These are phyloP conservation scores for Crotalus tigris DNA, from an alignment of 2,113 vertebrate genomes.

Conservation along the genomic window DNA sequence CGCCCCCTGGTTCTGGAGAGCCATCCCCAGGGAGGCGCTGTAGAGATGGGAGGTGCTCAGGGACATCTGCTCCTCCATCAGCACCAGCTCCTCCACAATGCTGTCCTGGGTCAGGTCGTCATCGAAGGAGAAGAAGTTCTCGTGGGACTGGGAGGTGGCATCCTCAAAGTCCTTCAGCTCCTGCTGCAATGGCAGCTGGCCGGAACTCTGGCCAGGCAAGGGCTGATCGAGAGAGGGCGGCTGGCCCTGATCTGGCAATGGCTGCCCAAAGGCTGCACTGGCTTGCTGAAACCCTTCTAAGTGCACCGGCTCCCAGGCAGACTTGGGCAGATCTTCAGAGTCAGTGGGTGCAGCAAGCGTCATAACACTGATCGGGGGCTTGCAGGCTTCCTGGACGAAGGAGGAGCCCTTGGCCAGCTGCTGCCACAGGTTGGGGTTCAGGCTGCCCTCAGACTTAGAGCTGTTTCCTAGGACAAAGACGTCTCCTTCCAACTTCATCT, in stretches of 20 bases:
- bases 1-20: conserved; percentile 75
- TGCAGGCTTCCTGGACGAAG: conserved; percentile 65
- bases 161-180: conserved; percentile 86
- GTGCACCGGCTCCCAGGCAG: conserved; percentile 72
- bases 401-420: conserved; percentile 75
- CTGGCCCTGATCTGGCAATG: conserved; percentile 75
- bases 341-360: conserved; percentile 67
- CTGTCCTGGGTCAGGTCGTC: conserved; percentile 98
- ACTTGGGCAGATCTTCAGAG: conserved; percentile 78
- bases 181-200: conserved; percentile 78
- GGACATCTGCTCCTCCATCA: conserved; percentile 99
- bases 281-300: conserved; percentile 70
- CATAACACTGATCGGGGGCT: conserved; percentile 68
- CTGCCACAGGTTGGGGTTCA: conserved; percentile 77
- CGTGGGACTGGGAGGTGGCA: conserved; percentile 81
- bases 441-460: conserved; percentile 71
- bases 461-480: conserved; percentile 76
- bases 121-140: conserved; percentile 91
- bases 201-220: conserved; percentile 74
- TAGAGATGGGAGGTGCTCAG: conserved; percentile 83
- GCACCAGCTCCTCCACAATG: conserved; percentile 97
- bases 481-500: conserved; percentile 80
- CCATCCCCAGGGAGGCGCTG: conserved; percentile 76
- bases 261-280: conserved; percentile 68
- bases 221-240: conserved; percentile 64